Conservation (phyloP, 2,113 vertebrate genomes). For the Prunella himalayana region DNA sequence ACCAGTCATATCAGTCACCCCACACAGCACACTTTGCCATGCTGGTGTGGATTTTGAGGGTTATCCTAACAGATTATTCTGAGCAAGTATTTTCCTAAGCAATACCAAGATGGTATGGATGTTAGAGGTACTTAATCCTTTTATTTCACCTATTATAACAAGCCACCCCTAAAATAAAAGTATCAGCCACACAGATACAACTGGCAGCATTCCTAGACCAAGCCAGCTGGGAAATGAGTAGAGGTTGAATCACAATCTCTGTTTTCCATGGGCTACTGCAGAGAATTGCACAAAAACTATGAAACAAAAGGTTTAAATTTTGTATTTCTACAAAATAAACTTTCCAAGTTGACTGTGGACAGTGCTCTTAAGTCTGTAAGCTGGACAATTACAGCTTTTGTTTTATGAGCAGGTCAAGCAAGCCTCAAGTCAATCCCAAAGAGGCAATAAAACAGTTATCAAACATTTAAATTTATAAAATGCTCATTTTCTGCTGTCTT, state of each 20-base stretch:
- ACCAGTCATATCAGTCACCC: neutral
- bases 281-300: neutral
- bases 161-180: neutral
- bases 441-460: neutral
- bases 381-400: fast-evolving
- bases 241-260: neutral
- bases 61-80: neutral
- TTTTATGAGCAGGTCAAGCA: neutral
- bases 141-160: neutral
- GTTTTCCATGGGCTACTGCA: neutral
- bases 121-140: neutral
- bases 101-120: neutral
- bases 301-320: neutral
- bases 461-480: neutral
- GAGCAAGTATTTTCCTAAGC: neutral
- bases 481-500: neutral
- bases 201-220: neutral
- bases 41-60: neutral
- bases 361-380: neutral
- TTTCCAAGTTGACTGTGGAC: neutral
- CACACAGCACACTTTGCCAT: neutral
- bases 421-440: neutral
- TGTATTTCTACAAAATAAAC: neutral
- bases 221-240: neutral
- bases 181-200: neutral